A percentile compares a stretch with the other conserved stretches of the same genome.
Evolutionary conservation across 2,888 invertebrate species (phyloP).

Genomic region (Ligdia adustata): DNA sequence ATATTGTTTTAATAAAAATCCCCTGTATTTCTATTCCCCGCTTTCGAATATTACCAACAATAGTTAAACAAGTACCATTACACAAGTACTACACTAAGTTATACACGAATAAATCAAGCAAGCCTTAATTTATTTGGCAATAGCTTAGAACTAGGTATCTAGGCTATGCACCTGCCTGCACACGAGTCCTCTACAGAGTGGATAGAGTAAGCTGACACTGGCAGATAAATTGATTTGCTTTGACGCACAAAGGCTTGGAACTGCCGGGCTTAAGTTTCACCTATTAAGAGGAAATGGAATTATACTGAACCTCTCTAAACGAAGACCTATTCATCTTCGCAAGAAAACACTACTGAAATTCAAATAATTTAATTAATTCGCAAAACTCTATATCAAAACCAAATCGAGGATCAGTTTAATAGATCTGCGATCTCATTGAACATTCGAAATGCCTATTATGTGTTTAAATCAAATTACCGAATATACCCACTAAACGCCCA

Average conservation of each 20-base stretch:
- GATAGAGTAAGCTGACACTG: conserved; percentile 11
- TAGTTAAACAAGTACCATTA: too few relatives aligned
- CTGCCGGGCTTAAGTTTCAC: conserved; percentile 14
- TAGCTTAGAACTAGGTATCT: neutral
- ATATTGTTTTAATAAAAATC: too few relatives aligned
- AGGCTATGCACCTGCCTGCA: neutral
- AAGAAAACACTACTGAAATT: too few relatives aligned
- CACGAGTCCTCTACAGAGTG: conserved; percentile 6
- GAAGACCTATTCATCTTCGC: too few relatives aligned
- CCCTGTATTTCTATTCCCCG: too few relatives aligned
- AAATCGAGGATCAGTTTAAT: neutral
- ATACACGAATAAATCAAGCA: too few relatives aligned
- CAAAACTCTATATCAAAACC: neutral
- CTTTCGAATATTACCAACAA: too few relatives aligned
- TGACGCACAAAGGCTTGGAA: conserved; percentile 29
- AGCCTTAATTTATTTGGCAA: too few relatives aligned
- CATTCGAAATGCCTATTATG: conserved; percentile 2
- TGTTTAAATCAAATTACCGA: conserved; percentile 5
- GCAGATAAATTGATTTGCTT: conserved; percentile 30
- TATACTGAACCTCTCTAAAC: too few relatives aligned
- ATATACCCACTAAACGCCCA: conserved; percentile 2
- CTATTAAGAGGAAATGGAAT: neutral
- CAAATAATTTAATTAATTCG: too few relatives aligned
- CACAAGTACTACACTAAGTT: too few relatives aligned
- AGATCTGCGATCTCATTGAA: conserved; percentile 6